Percentiles rank a stretch among this genome's conserved stretches.
These are phyloP conservation scores for Sinocyclocheilus rhinocerous DNA, from an alignment of 2,113 vertebrate species.

Conservation along the genomic window DNA sequence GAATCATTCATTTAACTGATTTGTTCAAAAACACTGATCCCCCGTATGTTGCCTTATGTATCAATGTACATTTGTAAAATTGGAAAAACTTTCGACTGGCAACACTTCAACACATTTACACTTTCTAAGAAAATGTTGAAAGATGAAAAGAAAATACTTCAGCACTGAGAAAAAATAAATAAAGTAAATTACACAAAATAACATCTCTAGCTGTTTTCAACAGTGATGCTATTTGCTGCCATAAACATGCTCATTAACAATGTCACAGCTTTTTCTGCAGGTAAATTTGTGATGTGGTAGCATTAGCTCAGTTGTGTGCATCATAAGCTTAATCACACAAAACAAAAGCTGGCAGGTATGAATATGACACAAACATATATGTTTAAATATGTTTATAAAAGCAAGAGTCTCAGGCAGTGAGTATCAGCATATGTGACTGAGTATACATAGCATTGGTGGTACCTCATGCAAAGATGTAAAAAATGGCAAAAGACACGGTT, in stretches of 20 bases:
- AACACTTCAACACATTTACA: background rate
- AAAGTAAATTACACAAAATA: background rate
- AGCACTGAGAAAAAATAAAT: background rate
- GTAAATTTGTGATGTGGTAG: background rate
- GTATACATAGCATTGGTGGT: conserved; percentile 11
- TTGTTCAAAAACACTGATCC: background rate
- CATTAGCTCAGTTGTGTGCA: conserved; percentile 15
- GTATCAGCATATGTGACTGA: conserved; percentile 40
- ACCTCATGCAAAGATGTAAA: conserved; percentile 47
- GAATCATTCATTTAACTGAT: background rate
- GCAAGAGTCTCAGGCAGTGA: conserved; percentile 35
- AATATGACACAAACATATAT: background rate
- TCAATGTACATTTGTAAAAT: background rate
- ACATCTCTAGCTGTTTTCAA: too few relatives aligned
- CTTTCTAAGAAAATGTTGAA: background rate
- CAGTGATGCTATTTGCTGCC: background rate
- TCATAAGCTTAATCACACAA: conserved; percentile 2
- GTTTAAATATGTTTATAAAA: background rate
- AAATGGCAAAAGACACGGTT: conserved; percentile 47
- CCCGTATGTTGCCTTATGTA: background rate
- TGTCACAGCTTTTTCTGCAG: background rate
- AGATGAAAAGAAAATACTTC: background rate
- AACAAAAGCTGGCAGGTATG: background rate
- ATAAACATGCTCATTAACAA: background rate
- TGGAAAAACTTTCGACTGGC: background rate